A percentile compares a stretch with the other conserved stretches of the same genome.
These are phyloP conservation scores for Helleia helle DNA, from an alignment of 2,888 invertebrate genomes.

Conservation along the genomic window DNA sequence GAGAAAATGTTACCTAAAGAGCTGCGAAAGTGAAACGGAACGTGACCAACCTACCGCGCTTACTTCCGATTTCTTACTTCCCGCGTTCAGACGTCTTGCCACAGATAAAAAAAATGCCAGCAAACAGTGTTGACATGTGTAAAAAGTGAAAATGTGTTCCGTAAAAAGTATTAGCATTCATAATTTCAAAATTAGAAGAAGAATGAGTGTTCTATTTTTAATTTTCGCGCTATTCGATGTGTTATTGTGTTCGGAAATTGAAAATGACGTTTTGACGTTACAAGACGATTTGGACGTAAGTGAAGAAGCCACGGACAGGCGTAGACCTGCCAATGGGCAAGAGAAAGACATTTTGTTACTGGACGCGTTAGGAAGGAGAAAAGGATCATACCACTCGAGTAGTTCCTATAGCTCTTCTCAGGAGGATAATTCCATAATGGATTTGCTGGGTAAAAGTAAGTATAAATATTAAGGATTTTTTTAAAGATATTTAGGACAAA, in stretches of 20 bases:
- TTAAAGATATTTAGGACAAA: no score
- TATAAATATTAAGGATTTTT: no score
- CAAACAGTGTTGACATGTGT: conserved; percentile 29
- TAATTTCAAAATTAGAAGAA: conserved; percentile 31
- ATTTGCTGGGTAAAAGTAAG: conserved; percentile 89
- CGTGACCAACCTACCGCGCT: conserved; percentile 31
- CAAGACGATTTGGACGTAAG: conserved; percentile 54
- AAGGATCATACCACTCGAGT: conserved; percentile 54
- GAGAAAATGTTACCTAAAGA: conserved; percentile 28
- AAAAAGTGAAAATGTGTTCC: conserved; percentile 21
- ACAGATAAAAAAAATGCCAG: conserved; percentile 25
- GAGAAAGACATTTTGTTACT: conserved; percentile 84
- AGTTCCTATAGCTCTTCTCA: conserved; percentile 48
- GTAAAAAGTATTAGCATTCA: conserved; percentile 19
- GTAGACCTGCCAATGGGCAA: conserved; percentile 76
- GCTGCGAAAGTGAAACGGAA: conserved; percentile 58
- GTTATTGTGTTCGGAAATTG: conserved; percentile 41
- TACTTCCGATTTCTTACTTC: conserved; percentile 56
- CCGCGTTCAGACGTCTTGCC: conserved; percentile 45
- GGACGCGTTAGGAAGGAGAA: conserved; percentile 80
- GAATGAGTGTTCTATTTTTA: conserved; percentile 32
- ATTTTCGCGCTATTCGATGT: conserved; percentile 27
- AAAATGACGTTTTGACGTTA: conserved; percentile 60
- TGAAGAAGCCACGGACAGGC: conserved; percentile 50
- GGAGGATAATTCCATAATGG: conserved; percentile 82